Evolutionary conservation across 1,140 invertebrate species (phyloP), one percentile per base, ranked within the genome.

Genomic region (Listronotus oregonensis): DNA sequence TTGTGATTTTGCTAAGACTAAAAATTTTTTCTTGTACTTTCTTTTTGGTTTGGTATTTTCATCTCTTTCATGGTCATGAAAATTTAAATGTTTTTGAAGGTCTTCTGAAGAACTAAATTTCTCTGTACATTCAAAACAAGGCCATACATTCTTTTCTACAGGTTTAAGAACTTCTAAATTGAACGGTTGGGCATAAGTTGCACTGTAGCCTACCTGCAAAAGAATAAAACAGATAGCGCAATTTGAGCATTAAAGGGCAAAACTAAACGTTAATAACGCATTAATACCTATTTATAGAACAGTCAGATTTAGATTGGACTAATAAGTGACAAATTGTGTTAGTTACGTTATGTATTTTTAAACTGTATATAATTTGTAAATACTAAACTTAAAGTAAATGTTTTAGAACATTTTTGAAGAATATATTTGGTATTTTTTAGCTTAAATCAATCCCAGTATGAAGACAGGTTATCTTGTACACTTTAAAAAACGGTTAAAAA

Each of bases 41-140:
- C 59, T 56, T 57, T 65, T 71, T 12, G 54, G 50, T 66, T 69
- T 70, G 3, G 15, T 57, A 44, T 73, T 68, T 37, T 71, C 67
- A 14, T 69, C 68, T 51, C 34, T 34, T 8, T 56, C 63, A 32
- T 68, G 68, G 62, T 86, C 83, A 73, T 88, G 86, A 15, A 78
- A 72, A 46, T 82, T 81, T 27, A 86, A 75, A 75, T 87, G 85
- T 49, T 82, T 82, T 71, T 86, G 82, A 8, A 85, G 74, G 57
- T 83, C 79, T n/a, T 82, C 80, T 8, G 82, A 82, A 7, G 82
- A 82, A 52, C 70, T 66, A 77, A 88, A 87, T 56, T 78, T 78
- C 64, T 82, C 77, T 34, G 82, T 76, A 73, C 87, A 89, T 72
- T 88, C 86, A 75, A 82, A 87, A 77, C 85, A 88, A 67, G 79